Conservation (phyloP, 1,140 invertebrate species). For the Listronotus bonariensis region DNA sequence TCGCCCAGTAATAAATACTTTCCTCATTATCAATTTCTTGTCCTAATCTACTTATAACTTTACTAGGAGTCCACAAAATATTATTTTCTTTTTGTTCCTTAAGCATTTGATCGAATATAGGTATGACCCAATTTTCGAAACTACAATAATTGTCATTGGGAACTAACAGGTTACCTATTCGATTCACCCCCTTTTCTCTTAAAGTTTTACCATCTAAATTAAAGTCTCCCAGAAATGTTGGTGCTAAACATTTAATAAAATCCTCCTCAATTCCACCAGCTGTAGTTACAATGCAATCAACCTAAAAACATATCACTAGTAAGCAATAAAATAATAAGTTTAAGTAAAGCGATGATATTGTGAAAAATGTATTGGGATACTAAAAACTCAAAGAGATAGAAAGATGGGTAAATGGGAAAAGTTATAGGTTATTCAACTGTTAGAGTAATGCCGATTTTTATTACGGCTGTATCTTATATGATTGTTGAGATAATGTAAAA, state of each 20-base stretch:
- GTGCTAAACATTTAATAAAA: constrained; percentile 96
- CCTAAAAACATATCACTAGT: constrained; percentile 55
- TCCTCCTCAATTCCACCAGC: constrained; percentile 99
- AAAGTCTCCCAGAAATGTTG: constrained; percentile 93
- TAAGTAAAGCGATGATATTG: no score
- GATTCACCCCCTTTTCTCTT: constrained; percentile 90
- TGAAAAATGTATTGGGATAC: no score
- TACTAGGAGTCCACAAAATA: constrained; percentile 91
- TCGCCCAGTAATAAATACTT: constrained; percentile 98
- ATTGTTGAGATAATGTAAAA: no score
- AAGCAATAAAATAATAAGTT: no score
- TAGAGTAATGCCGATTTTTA: no score
- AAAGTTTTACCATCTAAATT: constrained; percentile 77
- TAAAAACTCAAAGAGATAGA: no score
- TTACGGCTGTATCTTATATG: no score
- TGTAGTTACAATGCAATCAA: constrained; percentile 97
- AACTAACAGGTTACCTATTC: constrained; percentile 96
- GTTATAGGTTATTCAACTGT: no score
- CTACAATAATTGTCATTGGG: constrained; percentile 98
- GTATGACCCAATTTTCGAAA: constrained; percentile 98
- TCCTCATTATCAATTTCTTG: constrained; percentile 88
- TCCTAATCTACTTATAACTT: constrained; percentile 82
- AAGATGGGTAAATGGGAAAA: no score
- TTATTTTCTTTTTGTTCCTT: constrained; percentile 81
- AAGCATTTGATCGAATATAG: constrained; percentile 90